Evolutionary conservation across 1,140 invertebrate genomes (phyloP).

Genomic region (Zaprionus taronus): DNA sequence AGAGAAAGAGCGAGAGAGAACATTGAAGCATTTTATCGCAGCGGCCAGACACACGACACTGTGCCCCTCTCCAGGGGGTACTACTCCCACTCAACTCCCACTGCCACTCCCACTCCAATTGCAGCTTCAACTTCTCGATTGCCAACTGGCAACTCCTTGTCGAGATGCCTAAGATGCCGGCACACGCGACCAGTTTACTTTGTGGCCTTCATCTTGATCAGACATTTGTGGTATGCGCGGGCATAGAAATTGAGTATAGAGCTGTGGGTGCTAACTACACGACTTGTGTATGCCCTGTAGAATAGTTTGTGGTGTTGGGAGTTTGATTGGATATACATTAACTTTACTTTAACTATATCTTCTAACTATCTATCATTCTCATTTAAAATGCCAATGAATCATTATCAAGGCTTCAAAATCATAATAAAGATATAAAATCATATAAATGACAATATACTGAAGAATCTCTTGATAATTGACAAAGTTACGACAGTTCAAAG

Average conservation of each 20-base stretch:
- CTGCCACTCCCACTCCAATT: background rate
- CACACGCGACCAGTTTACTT: constrained; percentile 74
- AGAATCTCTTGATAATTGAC: background rate
- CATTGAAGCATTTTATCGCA: constrained; percentile 77
- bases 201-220: constrained; percentile 27
- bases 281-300: background rate
- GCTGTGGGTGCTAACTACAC: background rate
- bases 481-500: too few species aligned
- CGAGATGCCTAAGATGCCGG: constrained; percentile 70
- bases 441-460: too few species aligned
- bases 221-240: constrained; percentile 67
- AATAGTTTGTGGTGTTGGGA: too few species aligned
- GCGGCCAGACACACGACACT: constrained; percentile 44
- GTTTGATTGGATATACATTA: too few species aligned
- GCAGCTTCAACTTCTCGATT: background rate
- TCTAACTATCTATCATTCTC: background rate
- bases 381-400: too few species aligned
- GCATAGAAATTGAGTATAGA: constrained; percentile 45
- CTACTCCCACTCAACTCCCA: background rate
- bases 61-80: background rate
- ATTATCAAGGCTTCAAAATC: too few species aligned
- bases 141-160: constrained; percentile 1
- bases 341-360: background rate
- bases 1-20: constrained; percentile 48
- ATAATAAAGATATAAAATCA: too few species aligned